Percentiles rank a stretch among this genome's conserved stretches.
Evolutionary conservation across 2,797 vertebrate species (phyloP).

Genomic region (Cygnus olor): DNA sequence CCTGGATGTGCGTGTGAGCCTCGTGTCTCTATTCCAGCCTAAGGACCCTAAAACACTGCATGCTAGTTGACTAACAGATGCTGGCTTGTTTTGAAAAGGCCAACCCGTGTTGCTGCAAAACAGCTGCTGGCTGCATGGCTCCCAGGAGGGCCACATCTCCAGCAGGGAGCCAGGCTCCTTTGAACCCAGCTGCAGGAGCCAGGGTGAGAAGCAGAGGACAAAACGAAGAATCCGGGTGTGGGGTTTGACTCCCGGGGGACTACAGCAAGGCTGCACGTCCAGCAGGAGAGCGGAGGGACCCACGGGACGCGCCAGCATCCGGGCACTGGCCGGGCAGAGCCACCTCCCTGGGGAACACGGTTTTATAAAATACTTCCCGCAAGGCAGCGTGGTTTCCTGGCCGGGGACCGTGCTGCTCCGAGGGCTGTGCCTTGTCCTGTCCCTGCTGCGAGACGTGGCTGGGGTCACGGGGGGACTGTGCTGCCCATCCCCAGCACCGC

Average conservation of each 20-base stretch:
- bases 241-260: background rate
- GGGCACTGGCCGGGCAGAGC: background rate
- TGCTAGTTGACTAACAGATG: background rate
- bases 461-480: background rate
- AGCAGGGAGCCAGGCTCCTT: accelerated
- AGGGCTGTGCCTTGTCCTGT: background rate
- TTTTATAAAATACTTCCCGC: background rate
- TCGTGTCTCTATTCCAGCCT: background rate
- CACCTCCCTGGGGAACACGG: accelerated
- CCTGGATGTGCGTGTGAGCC: conserved; percentile 35
- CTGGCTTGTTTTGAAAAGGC: background rate
- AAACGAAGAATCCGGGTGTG: background rate
- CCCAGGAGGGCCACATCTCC: background rate
- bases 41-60: accelerated
- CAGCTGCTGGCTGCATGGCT: background rate
- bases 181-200: background rate
- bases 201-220: background rate
- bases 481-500: accelerated
- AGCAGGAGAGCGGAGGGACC: background rate
- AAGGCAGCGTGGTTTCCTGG: background rate
- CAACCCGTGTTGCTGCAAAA: background rate
- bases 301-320: accelerated
- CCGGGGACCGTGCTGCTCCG: background rate
- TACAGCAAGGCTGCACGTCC: accelerated
- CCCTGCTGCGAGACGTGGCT: accelerated